Conservation (phyloP, 2,888 invertebrate species). For the Epirrhoe tristata region DNA sequence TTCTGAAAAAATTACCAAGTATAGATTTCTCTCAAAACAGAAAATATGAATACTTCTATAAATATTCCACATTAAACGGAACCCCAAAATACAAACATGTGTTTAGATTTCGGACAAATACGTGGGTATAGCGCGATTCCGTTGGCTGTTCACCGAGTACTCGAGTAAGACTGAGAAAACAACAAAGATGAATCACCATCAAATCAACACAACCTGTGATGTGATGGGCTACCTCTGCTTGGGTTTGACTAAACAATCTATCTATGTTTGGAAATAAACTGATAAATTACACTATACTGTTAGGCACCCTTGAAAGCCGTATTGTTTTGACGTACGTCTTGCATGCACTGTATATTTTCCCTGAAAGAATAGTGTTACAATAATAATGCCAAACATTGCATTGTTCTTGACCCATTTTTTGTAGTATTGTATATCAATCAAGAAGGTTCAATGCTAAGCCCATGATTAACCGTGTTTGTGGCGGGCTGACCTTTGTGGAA, state of each 20-base stretch:
- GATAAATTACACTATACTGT: not conserved
- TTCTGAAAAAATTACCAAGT: no score
- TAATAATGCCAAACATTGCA: slow-evolving; percentile 37
- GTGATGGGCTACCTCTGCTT: slow-evolving; percentile 17
- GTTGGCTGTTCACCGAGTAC: slow-evolving; percentile 15
- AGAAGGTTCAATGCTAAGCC: slow-evolving; percentile 41
- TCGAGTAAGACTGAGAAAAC: slow-evolving; percentile 7
- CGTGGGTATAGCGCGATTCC: not conserved
- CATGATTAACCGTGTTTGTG: slow-evolving; percentile 30
- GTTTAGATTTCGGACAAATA: not conserved
- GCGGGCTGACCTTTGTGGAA: slow-evolving; percentile 37
- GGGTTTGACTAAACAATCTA: slow-evolving; percentile 15
- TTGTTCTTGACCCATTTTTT: slow-evolving; percentile 51
- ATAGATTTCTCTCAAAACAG: no score
- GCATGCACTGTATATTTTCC: slow-evolving; percentile 9
- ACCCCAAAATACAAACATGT: slow-evolving; percentile 9
- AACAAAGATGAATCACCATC: slow-evolving; percentile 27
- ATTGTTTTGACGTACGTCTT: slow-evolving; percentile 9
- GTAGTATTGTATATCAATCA: slow-evolving; percentile 35
- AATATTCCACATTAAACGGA: slow-evolving; percentile 4
- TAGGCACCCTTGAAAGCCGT: slow-evolving; percentile 16
- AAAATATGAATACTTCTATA: not conserved
- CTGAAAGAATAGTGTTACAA: slow-evolving; percentile 33
- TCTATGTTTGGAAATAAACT: not conserved
- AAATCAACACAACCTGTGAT: not conserved